Evolutionary conservation across 2,888 invertebrate genomes (phyloP).

Genomic region (Brachyptera risi): DNA sequence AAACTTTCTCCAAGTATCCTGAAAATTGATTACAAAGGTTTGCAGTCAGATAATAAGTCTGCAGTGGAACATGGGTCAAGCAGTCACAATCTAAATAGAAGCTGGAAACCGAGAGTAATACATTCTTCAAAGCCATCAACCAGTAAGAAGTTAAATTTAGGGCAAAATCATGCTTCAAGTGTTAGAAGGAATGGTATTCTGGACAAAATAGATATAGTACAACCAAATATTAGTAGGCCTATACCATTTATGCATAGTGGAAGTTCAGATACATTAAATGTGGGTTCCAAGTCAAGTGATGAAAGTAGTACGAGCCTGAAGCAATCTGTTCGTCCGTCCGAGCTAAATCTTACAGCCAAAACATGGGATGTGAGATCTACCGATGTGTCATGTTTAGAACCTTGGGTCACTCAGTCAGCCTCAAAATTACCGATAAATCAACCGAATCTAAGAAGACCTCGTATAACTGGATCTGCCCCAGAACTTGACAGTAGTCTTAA

Average conservation of each 20-base stretch:
- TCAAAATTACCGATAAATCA: background rate
- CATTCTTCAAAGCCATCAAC: background rate
- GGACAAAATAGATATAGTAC: background rate
- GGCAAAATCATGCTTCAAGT: background rate
- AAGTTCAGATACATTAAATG: constrained; percentile 39
- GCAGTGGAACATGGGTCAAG: background rate
- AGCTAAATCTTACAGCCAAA: constrained; percentile 25
- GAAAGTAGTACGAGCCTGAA: constrained; percentile 3
- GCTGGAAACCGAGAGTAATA: background rate
- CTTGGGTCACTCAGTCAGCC: background rate
- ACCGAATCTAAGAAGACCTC: background rate
- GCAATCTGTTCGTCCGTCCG: constrained; percentile 24
- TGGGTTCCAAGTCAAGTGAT: constrained; percentile 32
- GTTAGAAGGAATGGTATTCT: background rate
- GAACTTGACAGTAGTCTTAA: constrained; percentile 44
- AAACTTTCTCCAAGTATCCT: constrained; percentile 41
- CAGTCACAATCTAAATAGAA: background rate
- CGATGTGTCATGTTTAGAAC: no score
- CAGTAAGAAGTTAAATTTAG: background rate
- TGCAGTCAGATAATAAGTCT: constrained; percentile 25
- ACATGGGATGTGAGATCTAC: constrained; percentile 21
- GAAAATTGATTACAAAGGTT: constrained; percentile 41
- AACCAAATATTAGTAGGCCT: no score
- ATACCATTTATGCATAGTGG: constrained; percentile 31
- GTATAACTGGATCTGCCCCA: constrained; percentile 31